Conservation (phyloP, 2,797 vertebrate species). For the Phrynocephalus vlangalii region DNA sequence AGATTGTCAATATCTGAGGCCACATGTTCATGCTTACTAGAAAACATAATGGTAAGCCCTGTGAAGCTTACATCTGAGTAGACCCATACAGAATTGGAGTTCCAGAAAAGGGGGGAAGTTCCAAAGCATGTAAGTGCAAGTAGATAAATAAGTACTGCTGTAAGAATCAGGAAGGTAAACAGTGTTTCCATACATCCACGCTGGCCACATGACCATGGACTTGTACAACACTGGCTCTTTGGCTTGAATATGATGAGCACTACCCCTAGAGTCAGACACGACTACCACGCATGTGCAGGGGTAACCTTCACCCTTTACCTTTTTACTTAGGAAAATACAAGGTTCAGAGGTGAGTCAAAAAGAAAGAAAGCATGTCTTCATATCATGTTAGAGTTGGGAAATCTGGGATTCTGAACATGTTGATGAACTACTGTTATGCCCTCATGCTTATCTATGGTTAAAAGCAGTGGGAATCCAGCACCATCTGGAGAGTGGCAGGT, state of each 20-base stretch:
- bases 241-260: too few species aligned
- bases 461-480: neutral
- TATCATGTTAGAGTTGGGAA: neutral
- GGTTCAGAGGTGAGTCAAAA: neutral
- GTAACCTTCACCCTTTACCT: too few species aligned
- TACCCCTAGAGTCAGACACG: too few species aligned
- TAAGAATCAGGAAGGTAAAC: too few species aligned
- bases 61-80: neutral
- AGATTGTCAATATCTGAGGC: neutral
- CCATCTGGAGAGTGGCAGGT: neutral
- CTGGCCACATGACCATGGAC: too few species aligned
- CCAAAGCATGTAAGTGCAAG: too few species aligned
- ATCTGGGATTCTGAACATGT: neutral
- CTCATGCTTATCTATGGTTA: neutral
- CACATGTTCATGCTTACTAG: neutral
- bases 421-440: neutral
- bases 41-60: neutral
- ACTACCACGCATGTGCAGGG: too few species aligned
- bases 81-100: neutral
- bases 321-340: neutral
- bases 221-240: too few species aligned
- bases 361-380: neutral
- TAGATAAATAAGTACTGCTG: too few species aligned
- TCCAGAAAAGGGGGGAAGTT: neutral
- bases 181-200: too few species aligned